phyloP scores from a whole-genome alignment of 2,113 vertebrate species.

The Synodontis membranacea region DNA sequence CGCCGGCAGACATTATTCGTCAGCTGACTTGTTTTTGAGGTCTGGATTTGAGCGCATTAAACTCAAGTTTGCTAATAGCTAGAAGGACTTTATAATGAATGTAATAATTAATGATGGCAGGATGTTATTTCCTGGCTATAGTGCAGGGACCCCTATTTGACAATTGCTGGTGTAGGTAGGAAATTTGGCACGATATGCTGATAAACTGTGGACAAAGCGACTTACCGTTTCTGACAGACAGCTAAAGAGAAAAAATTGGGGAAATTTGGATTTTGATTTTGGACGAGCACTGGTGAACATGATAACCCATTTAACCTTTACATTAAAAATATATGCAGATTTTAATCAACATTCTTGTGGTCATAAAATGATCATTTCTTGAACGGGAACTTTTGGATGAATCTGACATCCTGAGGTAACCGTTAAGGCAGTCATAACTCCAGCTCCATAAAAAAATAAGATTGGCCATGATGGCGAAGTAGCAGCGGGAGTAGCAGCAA shows the following conservation, averaged over 20 bases:
- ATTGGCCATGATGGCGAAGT: slow-evolving; percentile 70
- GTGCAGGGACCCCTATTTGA: not conserved
- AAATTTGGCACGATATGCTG: slow-evolving; percentile 44
- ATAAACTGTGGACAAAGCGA: slow-evolving; percentile 2
- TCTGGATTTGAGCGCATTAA: too few relatives aligned
- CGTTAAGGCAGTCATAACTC: slow-evolving; percentile 84
- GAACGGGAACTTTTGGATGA: not conserved
- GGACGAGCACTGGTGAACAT: not conserved
- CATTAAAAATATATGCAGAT: slow-evolving; percentile 30
- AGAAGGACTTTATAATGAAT: not conserved
- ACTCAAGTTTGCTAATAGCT: not conserved
- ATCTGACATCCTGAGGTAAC: slow-evolving; percentile 67
- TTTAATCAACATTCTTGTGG: slow-evolving; percentile 31
- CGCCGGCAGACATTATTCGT: not conserved
- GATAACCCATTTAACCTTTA: slow-evolving; percentile 14
- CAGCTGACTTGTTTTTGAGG: not conserved
- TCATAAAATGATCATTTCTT: not conserved
- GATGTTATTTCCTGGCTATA: not conserved
- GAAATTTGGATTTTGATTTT: not conserved
- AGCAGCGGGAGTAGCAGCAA: slow-evolving; percentile 85
- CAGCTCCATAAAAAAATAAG: slow-evolving; percentile 59
- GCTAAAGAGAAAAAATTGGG: not conserved
- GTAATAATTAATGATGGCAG: not conserved
- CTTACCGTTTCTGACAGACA: not conserved
- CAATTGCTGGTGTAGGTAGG: slow-evolving; percentile 22